Evolutionary conservation across 2,797 vertebrate species (phyloP).

Genomic region (Darevskia mixta): DNA sequence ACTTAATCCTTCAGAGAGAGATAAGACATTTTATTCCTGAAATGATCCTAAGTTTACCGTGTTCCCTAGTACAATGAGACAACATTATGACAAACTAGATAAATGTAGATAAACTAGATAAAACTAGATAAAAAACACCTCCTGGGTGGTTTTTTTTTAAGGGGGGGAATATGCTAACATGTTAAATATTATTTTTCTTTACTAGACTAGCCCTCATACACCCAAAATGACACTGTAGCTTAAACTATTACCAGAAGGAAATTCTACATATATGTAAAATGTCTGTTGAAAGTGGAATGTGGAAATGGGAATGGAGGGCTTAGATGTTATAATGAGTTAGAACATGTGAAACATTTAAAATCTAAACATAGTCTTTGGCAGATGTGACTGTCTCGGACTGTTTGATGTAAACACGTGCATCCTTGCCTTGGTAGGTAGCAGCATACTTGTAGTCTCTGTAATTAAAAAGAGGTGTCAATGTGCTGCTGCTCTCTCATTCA

Average conservation of each 20-base stretch:
- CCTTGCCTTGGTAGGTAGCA: constrained; percentile 46
- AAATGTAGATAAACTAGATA: constrained; percentile 21
- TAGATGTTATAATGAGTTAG: neutral
- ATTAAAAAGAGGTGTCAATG: constrained; percentile 37
- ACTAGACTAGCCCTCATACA: constrained; percentile 24
- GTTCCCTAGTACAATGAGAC: constrained; percentile 38
- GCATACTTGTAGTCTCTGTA: constrained; percentile 65
- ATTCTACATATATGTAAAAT: constrained; percentile 9
- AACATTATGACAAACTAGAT: constrained; percentile 6
- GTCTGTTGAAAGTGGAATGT: neutral
- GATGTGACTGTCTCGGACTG: constrained; percentile 45
- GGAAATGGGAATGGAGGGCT: neutral
- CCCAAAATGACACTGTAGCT: constrained; percentile 10
- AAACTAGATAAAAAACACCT: constrained; percentile 27
- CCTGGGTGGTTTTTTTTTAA: neutral
- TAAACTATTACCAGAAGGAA: constrained; percentile 36
- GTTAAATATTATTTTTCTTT: constrained; percentile 42
- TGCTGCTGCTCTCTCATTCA: neutral
- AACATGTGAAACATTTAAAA: neutral
- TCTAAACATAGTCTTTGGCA: constrained; percentile 75
- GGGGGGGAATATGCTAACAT: neutral
- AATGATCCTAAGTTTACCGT: constrained; percentile 44
- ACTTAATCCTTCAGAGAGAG: constrained; percentile 50
- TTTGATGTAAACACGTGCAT: constrained; percentile 57
- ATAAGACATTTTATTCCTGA: constrained; percentile 47